Base-by-base conservation (phyloP, 2,797 vertebrate species). In the Allobates femoralis region DNA sequence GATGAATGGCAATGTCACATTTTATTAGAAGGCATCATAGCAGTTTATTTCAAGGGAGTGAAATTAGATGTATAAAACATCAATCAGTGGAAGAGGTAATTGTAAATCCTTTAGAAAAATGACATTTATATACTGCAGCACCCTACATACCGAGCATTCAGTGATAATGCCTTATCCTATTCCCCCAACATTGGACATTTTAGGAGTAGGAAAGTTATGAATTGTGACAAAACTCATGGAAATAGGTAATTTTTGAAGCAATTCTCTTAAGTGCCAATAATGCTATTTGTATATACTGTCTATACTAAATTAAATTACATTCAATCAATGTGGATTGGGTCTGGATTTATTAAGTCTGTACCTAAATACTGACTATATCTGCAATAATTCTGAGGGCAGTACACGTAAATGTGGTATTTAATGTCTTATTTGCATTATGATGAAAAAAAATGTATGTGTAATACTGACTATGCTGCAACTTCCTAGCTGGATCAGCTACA, bases 1-100 rank as follows among this genome's bases (percentile, higher is more conserved):
- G 50, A 28, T 56, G 75, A 77, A 55, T 77, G 75, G 28, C 51
- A 21, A 56, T 56, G 75, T 77, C 75, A 77, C 23, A 55, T 77
- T 77, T 32, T 56, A 56, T 77, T 77, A 77, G 51, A 19, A 56
- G 75, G 28, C 74, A 55, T 77, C 28, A 55, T 21, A 32, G 7
- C n/a, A 77, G 51, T 32, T 53, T 56, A 77, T 51, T 32, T 77
- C 4, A 77, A 32, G 32, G 75, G 26, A 21, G 26, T 55, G 51
- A 53, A 77, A 56, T 37, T 23, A 12, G 50, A 77, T 51, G 55
- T 77, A 32, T 77, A 77, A 76, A 18, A 32, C 75, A 77, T 77
- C 19, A 77, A 46, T 51, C 14, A 74, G 46, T 74, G 41, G 14
- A 34, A 10, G 3, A 32, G 18, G 75, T 77, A 77, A 77, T 77